Evolutionary conservation across 2,888 invertebrate genomes (phyloP), one percentile per base, ranked within the genome.

Genomic region (Stenurella melanura): DNA sequence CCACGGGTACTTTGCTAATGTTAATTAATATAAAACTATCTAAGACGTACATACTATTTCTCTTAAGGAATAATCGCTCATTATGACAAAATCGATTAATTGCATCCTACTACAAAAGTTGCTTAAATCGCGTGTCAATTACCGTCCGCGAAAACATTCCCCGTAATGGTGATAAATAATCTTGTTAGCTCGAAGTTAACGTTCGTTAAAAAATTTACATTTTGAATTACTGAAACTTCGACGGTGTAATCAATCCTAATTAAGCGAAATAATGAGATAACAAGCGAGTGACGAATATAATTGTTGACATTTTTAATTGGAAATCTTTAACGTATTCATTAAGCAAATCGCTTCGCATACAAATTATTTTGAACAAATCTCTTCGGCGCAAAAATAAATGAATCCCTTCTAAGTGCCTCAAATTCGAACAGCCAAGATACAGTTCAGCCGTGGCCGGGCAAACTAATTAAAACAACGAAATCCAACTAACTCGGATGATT

Each of bases 391-490:
- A 30, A 34, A 58, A 57, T 18, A 69, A 58, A 58, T 11, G 69
- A 38, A 69, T 34, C 34, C 56, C 19, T 30, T 38, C 38, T 69
- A 69, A 69, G 69, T 69, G 58, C 57, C 58, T 69, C 69, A 69
- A 69, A 69, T 69, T 69, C 58, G 58, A 69, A 56, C 67, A 17
- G 69, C 57, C 67, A 50, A 57, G 57, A 69, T 69, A 30, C 57
- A 57, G 38, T 58, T 69, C 34, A 57, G 10, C 30, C 34, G 57
- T 57, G 34, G 15, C 58, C 34, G 56, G 67, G 18, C 34, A 21
- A 69, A 69, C 69, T 69, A 69, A 69, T 69, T 69, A 69, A 69
- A 57, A 69, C 69, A 69, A 58, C 58, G 17, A 58, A 58, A 69
- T 57, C 54, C 19, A 38, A 26, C 57, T 69, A 58, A 57, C 69